Percentiles rank a stretch among this genome's conserved stretches.
Evolutionary conservation across 2,888 invertebrate genomes (phyloP).

Genomic region (Leptopilina syphax): DNA sequence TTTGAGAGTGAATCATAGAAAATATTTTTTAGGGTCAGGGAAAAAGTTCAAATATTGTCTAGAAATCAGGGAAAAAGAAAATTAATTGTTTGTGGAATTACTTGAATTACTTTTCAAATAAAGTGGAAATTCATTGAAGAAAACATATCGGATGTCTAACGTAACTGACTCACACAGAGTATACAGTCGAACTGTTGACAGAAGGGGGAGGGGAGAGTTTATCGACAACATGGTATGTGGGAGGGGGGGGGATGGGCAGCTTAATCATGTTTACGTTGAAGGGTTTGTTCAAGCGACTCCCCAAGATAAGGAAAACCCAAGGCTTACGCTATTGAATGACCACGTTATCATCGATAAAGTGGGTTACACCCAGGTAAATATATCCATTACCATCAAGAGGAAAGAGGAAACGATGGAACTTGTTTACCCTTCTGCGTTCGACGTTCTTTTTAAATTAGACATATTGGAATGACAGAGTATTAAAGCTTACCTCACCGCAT

Average conservation of each 20-base stretch:
- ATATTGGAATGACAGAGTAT: constrained; percentile 42
- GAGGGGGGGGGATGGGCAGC: neutral
- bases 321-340: constrained; percentile 50
- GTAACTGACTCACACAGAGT: neutral
- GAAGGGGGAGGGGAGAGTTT: neutral
- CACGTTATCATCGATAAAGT: constrained; percentile 65
- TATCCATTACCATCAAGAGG: constrained; percentile 61
- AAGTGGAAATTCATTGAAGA: neutral
- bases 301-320: constrained; percentile 8
- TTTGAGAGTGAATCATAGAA: too few relatives aligned
- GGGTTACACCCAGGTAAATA: constrained; percentile 63
- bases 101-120: neutral
- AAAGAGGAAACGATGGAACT: constrained; percentile 50
- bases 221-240: neutral
- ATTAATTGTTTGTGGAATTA: too few relatives aligned
- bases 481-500: constrained; percentile 50
- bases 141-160: neutral
- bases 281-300: constrained; percentile 17
- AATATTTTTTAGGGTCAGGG: too few relatives aligned
- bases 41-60: too few relatives aligned
- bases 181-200: neutral
- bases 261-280: constrained; percentile 18
- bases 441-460: constrained; percentile 55
- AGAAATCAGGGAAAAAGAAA: too few relatives aligned
- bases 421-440: constrained; percentile 49